Evolutionary conservation across 1,140 invertebrate species (phyloP).

Genomic region (Drosophila bipectinata): DNA sequence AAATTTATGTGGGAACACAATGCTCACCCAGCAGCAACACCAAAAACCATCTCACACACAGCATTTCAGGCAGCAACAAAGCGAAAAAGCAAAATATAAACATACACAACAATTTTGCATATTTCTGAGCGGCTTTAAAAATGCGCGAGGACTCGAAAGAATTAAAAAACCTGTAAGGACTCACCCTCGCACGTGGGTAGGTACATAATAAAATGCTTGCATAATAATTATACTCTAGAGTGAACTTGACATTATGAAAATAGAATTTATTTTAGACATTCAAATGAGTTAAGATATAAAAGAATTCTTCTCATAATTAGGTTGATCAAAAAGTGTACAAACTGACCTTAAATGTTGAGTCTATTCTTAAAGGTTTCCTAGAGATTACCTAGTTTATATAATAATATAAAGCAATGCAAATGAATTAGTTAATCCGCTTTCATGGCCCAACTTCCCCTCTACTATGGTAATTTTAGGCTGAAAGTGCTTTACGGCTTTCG

Average conservation of each 20-base stretch:
- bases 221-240: slow-evolving; percentile 65
- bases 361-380: not conserved
- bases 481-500: slow-evolving; percentile 14
- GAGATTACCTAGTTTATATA: slow-evolving; percentile 2
- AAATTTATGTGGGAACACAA: slow-evolving; percentile 77
- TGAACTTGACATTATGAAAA: slow-evolving; percentile 3
- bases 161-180: slow-evolving; percentile 40
- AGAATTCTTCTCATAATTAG: not conserved
- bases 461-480: slow-evolving; percentile 10
- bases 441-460: not conserved
- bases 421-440: slow-evolving; percentile 23
- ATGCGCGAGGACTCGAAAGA: slow-evolving; percentile 34
- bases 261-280: not conserved
- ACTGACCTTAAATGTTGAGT: not conserved
- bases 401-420: slow-evolving; percentile 35
- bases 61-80: slow-evolving; percentile 47
- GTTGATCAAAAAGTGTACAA: not conserved
- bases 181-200: slow-evolving; percentile 14
- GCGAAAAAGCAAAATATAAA: slow-evolving; percentile 15
- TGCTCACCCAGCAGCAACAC: slow-evolving; percentile 45
- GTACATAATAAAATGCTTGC: slow-evolving; percentile 62
- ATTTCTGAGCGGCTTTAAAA: slow-evolving; percentile 72
- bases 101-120: slow-evolving; percentile 60
- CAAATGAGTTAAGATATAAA: not conserved
- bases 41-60: slow-evolving; percentile 14